Conservation (phyloP, 2,113 vertebrate genomes). For the Lynx canadensis region DNA sequence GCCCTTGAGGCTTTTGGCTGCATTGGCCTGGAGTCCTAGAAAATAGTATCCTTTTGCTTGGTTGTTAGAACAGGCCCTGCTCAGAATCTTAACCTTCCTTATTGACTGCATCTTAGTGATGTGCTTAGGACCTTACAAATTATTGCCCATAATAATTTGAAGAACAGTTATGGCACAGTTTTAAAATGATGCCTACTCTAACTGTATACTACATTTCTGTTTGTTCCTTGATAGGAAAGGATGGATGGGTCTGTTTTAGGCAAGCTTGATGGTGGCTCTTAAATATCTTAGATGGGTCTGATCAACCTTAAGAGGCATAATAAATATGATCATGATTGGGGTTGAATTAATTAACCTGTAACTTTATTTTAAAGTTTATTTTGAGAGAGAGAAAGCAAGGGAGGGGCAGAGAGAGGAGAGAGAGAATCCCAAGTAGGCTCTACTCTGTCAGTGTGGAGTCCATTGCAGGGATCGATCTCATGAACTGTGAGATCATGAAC, state of each 20-base stretch:
- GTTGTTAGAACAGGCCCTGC: neutral
- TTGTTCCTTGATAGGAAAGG: slow-evolving; percentile 9
- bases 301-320: neutral
- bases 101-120: neutral
- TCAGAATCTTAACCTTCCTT: neutral
- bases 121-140: neutral
- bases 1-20: neutral
- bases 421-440: no score
- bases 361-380: no score
- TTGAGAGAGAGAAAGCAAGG: no score
- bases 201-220: neutral
- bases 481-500: no score
- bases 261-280: neutral
- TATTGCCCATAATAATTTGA: neutral
- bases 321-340: slow-evolving; percentile 24
- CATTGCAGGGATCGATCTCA: no score
- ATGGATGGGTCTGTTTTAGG: neutral
- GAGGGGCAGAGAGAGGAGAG: no score
- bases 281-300: neutral
- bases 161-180: neutral
- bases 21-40: neutral
- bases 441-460: no score
- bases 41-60: neutral
- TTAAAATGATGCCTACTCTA: neutral
- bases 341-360: slow-evolving; percentile 22